Conservation (phyloP, 2,113 vertebrate species). For the Halichoerus grypus region DNA sequence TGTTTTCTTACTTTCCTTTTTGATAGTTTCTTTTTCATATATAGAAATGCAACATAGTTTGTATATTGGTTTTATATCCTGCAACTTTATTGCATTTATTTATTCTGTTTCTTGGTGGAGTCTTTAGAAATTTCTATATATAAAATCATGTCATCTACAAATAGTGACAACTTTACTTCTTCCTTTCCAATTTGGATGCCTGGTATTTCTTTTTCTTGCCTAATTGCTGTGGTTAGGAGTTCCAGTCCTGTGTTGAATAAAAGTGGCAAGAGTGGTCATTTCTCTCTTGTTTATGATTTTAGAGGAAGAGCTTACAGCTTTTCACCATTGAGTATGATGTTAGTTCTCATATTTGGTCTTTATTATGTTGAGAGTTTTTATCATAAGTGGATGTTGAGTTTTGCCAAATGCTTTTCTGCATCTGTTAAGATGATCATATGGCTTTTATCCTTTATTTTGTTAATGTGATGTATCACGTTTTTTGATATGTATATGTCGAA, state of each 20-base stretch:
- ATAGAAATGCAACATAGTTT: background rate
- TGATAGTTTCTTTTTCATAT: background rate
- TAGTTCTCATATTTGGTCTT: background rate
- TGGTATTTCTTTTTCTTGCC: background rate
- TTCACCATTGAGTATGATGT: background rate
- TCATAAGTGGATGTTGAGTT: background rate
- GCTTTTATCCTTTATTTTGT: background rate
- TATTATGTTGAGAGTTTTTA: background rate
- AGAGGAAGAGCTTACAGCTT: background rate
- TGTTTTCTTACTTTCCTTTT: background rate
- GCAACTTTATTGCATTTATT: background rate
- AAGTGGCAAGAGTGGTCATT: background rate
- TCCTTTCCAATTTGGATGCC: background rate
- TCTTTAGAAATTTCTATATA: background rate
- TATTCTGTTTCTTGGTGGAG: background rate
- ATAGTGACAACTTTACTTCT: background rate
- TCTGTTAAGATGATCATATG: background rate
- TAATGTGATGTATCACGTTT: background rate
- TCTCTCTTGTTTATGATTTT: background rate
- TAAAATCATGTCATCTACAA: background rate
- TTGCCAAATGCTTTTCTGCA: background rate
- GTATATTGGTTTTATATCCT: background rate
- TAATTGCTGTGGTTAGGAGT: background rate
- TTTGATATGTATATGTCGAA: background rate
- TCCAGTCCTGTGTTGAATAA: background rate